A percentile compares a stretch with the other conserved stretches of the same genome.
Conservation (phyloP, 2,888 invertebrate genomes). For the Myathropa florea region DNA sequence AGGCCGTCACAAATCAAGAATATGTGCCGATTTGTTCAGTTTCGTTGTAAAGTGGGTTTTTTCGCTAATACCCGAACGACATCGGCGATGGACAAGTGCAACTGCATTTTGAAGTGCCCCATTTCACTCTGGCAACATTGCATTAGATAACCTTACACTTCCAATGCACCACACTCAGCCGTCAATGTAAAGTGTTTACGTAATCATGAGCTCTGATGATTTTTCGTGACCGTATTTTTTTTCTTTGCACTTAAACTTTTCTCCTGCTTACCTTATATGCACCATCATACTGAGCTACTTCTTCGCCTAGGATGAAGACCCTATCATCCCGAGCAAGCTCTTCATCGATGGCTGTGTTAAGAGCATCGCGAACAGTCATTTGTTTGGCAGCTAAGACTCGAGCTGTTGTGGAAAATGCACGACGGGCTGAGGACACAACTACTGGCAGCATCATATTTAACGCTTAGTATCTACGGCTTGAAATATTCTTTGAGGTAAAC, state of each 20-base stretch:
- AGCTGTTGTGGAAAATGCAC: constrained; percentile 82
- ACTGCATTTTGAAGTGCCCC: constrained; percentile 11
- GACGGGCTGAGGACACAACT: constrained; percentile 79
- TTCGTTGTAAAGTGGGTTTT: background rate
- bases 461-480: constrained; percentile 9
- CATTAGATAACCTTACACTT: constrained; percentile 68
- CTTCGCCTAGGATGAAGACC: constrained; percentile 96
- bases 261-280: constrained; percentile 92
- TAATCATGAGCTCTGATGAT: constrained; percentile 32
- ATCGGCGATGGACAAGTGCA: background rate
- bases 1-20: background rate
- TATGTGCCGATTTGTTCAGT: background rate
- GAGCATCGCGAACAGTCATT: constrained; percentile 97
- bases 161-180: constrained; percentile 32
- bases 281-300: constrained; percentile 99
- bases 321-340: constrained; percentile 96
- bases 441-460: constrained; percentile 76
- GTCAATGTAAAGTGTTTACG: constrained; percentile 66
- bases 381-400: constrained; percentile 82
- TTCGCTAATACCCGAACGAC: background rate
- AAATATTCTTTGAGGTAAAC: constrained; percentile 22
- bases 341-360: constrained; percentile 97
- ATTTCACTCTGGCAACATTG: constrained; percentile 15
- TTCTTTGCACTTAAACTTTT: constrained; percentile 31
- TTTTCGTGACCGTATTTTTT: constrained; percentile 15